phyloP scores from a whole-genome alignment of 2,888 invertebrate species.

The Meteorus cinctellus region DNA sequence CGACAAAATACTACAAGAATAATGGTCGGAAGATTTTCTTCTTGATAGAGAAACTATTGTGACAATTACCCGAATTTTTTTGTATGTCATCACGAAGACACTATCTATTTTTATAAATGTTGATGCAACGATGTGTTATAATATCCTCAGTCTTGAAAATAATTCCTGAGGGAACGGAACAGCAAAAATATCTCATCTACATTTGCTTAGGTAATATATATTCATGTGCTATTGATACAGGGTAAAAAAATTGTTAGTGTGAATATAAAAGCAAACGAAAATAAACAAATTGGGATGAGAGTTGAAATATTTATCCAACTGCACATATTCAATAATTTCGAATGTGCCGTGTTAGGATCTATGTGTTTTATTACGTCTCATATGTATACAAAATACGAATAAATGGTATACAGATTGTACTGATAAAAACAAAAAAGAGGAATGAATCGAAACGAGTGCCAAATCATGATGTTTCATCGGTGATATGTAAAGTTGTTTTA shows the following conservation, averaged over 20 bases:
- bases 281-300: background rate
- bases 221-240: background rate
- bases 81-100: background rate
- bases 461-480: background rate
- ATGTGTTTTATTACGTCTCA: background rate
- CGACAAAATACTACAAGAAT: background rate
- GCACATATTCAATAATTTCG: background rate
- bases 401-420: background rate
- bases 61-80: background rate
- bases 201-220: background rate
- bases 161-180: background rate
- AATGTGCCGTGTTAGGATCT: background rate
- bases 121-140: background rate
- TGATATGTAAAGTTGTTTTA: background rate
- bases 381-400: background rate
- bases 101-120: constrained; percentile 17
- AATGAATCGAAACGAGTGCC: background rate
- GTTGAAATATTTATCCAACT: background rate
- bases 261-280: background rate
- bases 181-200: background rate
- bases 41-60: background rate
- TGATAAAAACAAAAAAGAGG: background rate
- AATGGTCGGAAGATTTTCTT: background rate
- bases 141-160: background rate
- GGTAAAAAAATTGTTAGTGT: background rate